Conservation (phyloP, 2,888 invertebrate species). For the Hirtodrosophila duncani region DNA sequence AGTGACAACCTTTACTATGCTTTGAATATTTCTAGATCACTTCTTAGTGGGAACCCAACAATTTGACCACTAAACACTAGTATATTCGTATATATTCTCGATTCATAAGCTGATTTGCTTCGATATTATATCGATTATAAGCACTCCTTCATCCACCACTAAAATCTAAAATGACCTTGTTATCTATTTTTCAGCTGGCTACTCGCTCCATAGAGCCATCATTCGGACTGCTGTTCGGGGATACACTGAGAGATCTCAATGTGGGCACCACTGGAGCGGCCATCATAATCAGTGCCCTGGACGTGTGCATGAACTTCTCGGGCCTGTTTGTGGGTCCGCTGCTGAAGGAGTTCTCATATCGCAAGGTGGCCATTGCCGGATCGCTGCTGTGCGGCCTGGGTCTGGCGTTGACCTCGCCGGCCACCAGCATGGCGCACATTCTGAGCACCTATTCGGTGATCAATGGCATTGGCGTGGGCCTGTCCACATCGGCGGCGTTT, state of each 20-base stretch:
- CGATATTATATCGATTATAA: no score
- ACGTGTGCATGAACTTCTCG: conserved; percentile 88
- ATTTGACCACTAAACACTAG: no score
- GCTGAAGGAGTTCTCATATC: conserved; percentile 86
- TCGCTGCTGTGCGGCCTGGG: conserved; percentile 84
- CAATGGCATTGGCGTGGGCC: conserved; percentile 87
- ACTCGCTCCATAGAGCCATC: conserved; percentile 89
- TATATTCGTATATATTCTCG: no score
- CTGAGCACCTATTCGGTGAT: conserved; percentile 86
- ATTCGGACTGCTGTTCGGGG: conserved; percentile 88
- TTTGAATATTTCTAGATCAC: no score
- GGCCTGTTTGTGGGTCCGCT: conserved; percentile 88
- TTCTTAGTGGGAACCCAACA: no score
- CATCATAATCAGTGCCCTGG: conserved; percentile 86
- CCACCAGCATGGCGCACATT: conserved; percentile 85
- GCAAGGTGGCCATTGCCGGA: conserved; percentile 85
- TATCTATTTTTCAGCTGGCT: conserved; percentile 81
- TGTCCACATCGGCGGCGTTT: conserved; percentile 87
- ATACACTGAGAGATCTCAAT: conserved; percentile 83
- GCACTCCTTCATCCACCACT: no score
- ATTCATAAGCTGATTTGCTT: no score
- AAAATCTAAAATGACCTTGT: neutral
- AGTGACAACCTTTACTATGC: no score
- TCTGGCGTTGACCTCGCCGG: conserved; percentile 84
- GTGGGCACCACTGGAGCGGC: conserved; percentile 87